Conservation (phyloP, 2,888 invertebrate genomes). For the Aphodius sticticus region DNA sequence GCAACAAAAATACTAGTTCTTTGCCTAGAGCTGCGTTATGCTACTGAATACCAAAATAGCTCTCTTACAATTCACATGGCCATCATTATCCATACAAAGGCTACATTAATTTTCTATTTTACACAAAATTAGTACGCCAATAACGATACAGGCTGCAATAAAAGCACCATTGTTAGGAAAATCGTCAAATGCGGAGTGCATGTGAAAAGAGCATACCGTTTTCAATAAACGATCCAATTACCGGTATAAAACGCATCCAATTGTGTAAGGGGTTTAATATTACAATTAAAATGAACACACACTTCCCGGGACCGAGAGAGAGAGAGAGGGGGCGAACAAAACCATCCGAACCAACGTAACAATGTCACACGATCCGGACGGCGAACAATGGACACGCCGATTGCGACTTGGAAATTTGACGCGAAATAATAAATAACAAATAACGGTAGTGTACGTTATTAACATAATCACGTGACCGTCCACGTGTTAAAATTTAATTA, state of each 20-base stretch:
- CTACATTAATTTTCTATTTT: neutral
- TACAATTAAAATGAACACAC: conserved; percentile 23
- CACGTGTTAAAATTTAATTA: conserved; percentile 31
- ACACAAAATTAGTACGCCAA: neutral
- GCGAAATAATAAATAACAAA: conserved; percentile 25
- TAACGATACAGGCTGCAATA: neutral
- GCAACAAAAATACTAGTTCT: too few relatives aligned
- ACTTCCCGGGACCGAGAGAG: neutral
- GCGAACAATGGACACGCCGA: neutral
- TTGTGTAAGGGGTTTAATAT: conserved; percentile 24
- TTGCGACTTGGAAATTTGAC: conserved; percentile 8
- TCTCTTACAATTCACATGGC: too few relatives aligned
- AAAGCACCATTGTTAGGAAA: neutral
- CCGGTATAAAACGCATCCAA: conserved; percentile 22
- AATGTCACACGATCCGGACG: conserved; percentile 16
- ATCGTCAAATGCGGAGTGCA: neutral
- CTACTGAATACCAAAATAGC: too few relatives aligned
- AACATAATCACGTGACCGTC: conserved; percentile 32
- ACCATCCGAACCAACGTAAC: conserved; percentile 12
- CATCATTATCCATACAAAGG: neutral
- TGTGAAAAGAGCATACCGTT: conserved; percentile 15
- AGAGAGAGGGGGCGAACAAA: neutral
- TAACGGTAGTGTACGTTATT: conserved; percentile 9
- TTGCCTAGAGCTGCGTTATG: too few relatives aligned
- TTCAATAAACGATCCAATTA: conserved; percentile 25